Conservation (phyloP, 1,140 invertebrate species). For the Cepaea nemoralis region DNA sequence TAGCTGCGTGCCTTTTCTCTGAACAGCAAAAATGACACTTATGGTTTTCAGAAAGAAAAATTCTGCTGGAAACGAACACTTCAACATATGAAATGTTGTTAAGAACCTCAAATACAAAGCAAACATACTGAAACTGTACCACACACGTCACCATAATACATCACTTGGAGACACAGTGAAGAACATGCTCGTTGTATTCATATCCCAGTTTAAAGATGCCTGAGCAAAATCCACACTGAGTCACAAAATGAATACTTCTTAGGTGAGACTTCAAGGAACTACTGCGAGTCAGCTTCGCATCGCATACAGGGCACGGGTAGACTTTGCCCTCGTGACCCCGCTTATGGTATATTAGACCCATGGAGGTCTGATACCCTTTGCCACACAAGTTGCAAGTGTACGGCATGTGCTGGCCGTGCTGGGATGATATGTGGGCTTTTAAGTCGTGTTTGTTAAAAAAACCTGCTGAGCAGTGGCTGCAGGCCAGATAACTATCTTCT, state of each 20-base stretch:
- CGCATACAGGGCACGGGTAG: conserved; percentile 5
- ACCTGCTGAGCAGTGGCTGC: neutral
- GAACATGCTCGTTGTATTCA: conserved; percentile 14
- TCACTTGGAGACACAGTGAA: neutral
- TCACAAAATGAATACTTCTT: neutral
- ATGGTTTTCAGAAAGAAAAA: too few species aligned
- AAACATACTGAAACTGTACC: too few species aligned
- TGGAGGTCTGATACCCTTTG: neutral
- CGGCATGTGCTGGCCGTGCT: conserved; percentile 2
- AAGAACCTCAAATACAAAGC: too few species aligned
- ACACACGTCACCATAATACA: too few species aligned
- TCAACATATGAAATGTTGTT: too few species aligned
- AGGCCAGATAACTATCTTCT: neutral
- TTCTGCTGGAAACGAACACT: too few species aligned
- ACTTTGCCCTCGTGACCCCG: conserved; percentile 15
- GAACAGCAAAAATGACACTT: too few species aligned
- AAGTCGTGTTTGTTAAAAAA: neutral
- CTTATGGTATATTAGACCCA: conserved; percentile 9
- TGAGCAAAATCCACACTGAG: neutral
- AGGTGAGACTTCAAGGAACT: neutral
- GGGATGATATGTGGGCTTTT: conserved; percentile 6
- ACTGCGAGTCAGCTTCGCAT: neutral
- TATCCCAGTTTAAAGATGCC: neutral
- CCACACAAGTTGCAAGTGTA: conserved; percentile 25
- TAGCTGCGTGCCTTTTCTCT: too few species aligned